Evolutionary conservation across 2,113 vertebrate species (phyloP).

Genomic region (Aphyosemion australe): DNA sequence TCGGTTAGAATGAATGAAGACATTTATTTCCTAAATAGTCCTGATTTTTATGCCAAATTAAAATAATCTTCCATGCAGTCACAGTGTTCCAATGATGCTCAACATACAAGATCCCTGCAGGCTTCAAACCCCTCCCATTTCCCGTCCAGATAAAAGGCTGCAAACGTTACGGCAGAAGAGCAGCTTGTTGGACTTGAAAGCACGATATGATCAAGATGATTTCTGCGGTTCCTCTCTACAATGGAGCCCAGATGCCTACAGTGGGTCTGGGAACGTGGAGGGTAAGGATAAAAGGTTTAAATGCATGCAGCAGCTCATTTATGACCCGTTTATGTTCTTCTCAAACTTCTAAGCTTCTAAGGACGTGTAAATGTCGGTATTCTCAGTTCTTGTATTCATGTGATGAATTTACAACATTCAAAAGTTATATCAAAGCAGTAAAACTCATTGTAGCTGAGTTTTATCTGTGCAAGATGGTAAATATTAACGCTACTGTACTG

Average conservation of each 20-base stretch:
- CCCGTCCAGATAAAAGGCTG: neutral
- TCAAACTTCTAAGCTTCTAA: neutral
- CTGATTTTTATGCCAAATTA: neutral
- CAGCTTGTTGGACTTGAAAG: neutral
- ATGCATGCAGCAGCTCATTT: neutral
- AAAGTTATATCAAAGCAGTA: neutral
- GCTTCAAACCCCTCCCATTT: neutral
- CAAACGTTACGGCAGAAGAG: neutral
- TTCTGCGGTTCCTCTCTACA: conserved; percentile 60
- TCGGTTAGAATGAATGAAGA: neutral
- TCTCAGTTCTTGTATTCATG: neutral
- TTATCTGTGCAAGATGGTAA: neutral
- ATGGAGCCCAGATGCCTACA: conserved; percentile 70
- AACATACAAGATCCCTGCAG: too few species aligned
- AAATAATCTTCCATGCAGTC: neutral
- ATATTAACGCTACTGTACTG: neutral
- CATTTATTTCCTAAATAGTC: neutral
- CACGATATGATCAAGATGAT: conserved; percentile 42
- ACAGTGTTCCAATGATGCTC: neutral
- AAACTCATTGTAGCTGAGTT: neutral
- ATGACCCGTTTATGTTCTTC: neutral
- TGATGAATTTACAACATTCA: neutral
- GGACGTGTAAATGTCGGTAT: neutral
- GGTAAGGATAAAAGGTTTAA: conserved; percentile 47
- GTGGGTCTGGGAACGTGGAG: conserved; percentile 77